Percentiles rank a stretch among this genome's conserved stretches.
Conservation (phyloP, 1,140 invertebrate genomes). For the Atta cephalotes region DNA sequence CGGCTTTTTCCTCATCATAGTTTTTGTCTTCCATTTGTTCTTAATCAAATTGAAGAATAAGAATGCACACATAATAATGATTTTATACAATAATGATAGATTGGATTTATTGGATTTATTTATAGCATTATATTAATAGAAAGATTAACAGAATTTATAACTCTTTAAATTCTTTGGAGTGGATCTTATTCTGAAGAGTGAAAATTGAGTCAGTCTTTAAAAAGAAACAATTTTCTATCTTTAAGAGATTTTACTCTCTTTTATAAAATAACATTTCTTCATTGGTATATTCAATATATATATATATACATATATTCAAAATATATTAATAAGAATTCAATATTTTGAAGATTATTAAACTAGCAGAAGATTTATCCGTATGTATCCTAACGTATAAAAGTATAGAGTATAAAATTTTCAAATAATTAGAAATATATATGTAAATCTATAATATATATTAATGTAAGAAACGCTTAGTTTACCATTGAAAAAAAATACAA, state of each 20-base stretch:
- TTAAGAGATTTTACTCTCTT: no score
- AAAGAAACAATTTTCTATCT: no score
- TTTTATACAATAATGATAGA: no score
- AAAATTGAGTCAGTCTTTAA: no score
- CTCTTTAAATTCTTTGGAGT: no score
- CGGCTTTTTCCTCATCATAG: neutral
- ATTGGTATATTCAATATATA: no score
- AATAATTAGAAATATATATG: neutral
- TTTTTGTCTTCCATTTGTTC: neutral
- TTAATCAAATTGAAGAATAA: neutral
- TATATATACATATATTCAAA: no score
- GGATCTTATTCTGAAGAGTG: no score
- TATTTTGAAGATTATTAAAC: neutral
- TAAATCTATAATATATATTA: neutral
- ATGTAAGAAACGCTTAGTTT: neutral
- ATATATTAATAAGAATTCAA: no score
- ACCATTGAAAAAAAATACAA: neutral
- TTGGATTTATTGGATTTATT: neutral
- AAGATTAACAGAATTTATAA: neutral
- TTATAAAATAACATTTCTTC: no score
- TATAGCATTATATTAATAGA: neutral
- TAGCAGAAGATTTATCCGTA: neutral
- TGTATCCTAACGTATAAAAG: neutral
- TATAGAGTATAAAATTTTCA: neutral
- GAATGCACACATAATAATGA: neutral